Evolutionary conservation across 2,797 vertebrate species (phyloP), one percentile per base, ranked within the genome.

Genomic region (Sebastes diploproa): DNA sequence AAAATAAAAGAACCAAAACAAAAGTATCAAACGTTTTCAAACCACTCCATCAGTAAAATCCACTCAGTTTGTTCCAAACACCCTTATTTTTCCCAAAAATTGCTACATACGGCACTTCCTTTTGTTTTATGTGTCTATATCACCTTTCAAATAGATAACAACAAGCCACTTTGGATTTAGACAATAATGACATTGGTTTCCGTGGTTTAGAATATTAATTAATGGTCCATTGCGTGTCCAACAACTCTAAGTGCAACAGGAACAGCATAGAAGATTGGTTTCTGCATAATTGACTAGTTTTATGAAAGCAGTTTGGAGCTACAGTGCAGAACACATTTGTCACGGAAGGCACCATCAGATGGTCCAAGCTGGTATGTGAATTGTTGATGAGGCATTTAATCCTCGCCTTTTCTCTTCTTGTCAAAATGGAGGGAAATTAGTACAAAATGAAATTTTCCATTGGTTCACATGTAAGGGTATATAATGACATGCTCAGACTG

Each of bases 331-430:
- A 50, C 18, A 68, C 70, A 77, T 83, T 83, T 87, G 75, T 78
- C 77, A 75, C 5, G 3, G 25, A 74, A 59, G 73, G 65, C 58
- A 72, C 59, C 7, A 27, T 87, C 75, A 69, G 58, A 79, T 46
- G 75, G 42, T 58, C 66, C 55, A 74, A 78, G 54, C 65, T 62
- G 61, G n/a, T 68, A n/a, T 69, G 58, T 68, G 65, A 67, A 75
- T 68, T 66, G 55, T 46, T 73, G 59, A 83, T 71, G 77, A 84
- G 34, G 56, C 65, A 52, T 81, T 72, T 69, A 70, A 82, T 79
- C 42, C 61, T 46, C 4, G 62, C 59, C n/a, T 67, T 63, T 52
- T 66, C 8, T 70, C 34, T 50, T 25, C 22, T 30, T 61, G 55
- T 81, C 62, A 59, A 52, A 71, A 52, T 10, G 46, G 30, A 34